Evolutionary conservation across 92 coral and sea anemone genomes (phyloP), one percentile per base, ranked within the genome.

Genomic region (Heliopora coerulea): DNA sequence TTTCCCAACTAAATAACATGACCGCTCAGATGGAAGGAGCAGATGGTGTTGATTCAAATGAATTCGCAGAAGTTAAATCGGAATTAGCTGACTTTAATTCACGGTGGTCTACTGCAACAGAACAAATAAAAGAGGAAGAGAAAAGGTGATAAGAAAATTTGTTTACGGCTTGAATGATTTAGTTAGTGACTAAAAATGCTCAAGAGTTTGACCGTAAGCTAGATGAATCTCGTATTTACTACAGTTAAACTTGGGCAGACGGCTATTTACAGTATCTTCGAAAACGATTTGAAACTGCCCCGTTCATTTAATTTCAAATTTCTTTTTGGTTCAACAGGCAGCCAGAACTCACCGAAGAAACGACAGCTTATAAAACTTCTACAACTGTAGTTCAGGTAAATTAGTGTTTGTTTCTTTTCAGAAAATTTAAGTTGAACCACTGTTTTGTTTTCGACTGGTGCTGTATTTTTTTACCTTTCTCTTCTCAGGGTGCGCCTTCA

Each of bases 11-110:
- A 28, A 56, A 56, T 6, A 31, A 56, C 6, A 14, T 56, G 31
- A 28, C 30, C 15, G 3, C 61, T 6, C 61, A 56, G 15, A 56
- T 56, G 28, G 61, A 56, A 23, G 61, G 61, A 56, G 61, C 61
- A 14, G 61, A 56, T 3, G 61, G 61, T 56, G 61, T 56, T 28
- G 61, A 56, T 23, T 29, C 61, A 4, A 23, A 7, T 28, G 61
- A 56, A 15, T 17, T 56, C 3, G 30, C 30, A 23, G 91, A 88
- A 39, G 81, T 93, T 3, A 64, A 86, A 28, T 86, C 79, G 30
- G 93, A 93, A 69, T 79, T 93, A 28, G 86, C 81, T 48, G 98
- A 93, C 54, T 93, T 93, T 37, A 90, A 90, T 74, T 90, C 81
- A 24, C 88, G 96, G 17, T 93, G 98, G 98, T 85, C 86, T 56